A percentile compares a stretch with the other conserved stretches of the same genome.
These are phyloP conservation scores for Antedon mediterranea DNA, from an alignment of 53 echinoderm and acorn worm genomes.

Conservation along the genomic window DNA sequence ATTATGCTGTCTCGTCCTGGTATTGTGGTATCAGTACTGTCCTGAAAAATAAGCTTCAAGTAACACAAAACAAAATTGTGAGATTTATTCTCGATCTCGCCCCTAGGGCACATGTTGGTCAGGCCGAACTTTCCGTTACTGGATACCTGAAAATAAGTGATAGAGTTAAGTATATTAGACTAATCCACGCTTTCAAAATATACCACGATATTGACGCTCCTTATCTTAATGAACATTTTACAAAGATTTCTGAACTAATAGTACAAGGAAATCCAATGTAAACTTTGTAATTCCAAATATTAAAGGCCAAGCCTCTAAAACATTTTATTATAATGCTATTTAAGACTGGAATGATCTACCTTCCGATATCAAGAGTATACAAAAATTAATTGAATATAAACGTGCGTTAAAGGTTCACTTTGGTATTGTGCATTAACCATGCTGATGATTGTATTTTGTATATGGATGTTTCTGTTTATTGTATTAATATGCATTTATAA, in stretches of 20 bases:
- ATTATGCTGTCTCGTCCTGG: slow-evolving; percentile 6
- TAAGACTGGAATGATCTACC: too few species aligned
- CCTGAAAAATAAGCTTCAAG: neutral
- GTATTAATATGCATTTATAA: too few species aligned
- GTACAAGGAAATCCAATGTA: neutral
- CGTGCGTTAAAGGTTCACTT: too few species aligned
- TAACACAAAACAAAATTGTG: neutral
- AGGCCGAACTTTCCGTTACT: neutral
- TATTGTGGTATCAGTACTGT: neutral
- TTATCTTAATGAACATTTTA: neutral
- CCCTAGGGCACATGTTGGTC: neutral
- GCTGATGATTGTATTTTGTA: too few species aligned
- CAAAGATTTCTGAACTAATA: neutral
- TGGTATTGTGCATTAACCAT: too few species aligned
- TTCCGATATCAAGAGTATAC: too few species aligned
- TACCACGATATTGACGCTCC: neutral
- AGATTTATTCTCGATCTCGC: neutral
- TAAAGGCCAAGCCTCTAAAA: neutral
- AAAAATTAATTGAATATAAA: too few species aligned
- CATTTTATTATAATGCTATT: neutral
- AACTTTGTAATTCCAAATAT: neutral
- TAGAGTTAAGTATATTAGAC: neutral
- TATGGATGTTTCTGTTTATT: too few species aligned
- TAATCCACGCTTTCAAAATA: neutral
- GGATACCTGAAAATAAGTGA: neutral